Evolutionary conservation across 2,888 invertebrate species (phyloP).

Genomic region (Notocelia uddmanniana): DNA sequence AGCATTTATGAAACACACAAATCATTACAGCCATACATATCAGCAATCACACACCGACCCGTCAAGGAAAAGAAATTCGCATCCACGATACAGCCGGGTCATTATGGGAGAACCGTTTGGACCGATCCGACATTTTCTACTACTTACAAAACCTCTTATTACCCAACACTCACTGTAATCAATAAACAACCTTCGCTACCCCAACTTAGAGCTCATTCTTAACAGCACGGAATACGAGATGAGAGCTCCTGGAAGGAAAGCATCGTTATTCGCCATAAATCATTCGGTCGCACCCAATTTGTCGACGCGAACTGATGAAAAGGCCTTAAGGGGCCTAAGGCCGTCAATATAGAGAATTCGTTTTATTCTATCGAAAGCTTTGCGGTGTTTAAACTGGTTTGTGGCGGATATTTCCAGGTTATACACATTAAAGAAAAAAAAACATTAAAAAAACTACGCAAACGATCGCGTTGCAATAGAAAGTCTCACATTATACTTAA

Average conservation of each 20-base stretch:
- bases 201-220: background rate
- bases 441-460: background rate
- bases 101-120: constrained; percentile 51
- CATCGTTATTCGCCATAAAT: constrained; percentile 62
- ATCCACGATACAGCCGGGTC: constrained; percentile 56
- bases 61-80: constrained; percentile 44
- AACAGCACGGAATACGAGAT: background rate
- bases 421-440: background rate
- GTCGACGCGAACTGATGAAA: constrained; percentile 67
- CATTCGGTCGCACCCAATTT: constrained; percentile 68
- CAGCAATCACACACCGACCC: constrained; percentile 34
- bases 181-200: background rate
- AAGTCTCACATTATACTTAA: background rate
- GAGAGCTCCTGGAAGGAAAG: background rate
- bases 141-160: constrained; percentile 15
- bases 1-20: constrained; percentile 26
- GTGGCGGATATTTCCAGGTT: constrained; percentile 11
- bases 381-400: constrained; percentile 42
- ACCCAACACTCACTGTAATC: background rate
- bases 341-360: constrained; percentile 59
- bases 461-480: background rate
- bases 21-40: constrained; percentile 33
- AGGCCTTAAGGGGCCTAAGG: constrained; percentile 49
- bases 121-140: constrained; percentile 52
- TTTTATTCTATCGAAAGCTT: constrained; percentile 57